phyloP scores from a whole-genome alignment of 2,888 invertebrate genomes.

The Entomobrya proxima region DNA sequence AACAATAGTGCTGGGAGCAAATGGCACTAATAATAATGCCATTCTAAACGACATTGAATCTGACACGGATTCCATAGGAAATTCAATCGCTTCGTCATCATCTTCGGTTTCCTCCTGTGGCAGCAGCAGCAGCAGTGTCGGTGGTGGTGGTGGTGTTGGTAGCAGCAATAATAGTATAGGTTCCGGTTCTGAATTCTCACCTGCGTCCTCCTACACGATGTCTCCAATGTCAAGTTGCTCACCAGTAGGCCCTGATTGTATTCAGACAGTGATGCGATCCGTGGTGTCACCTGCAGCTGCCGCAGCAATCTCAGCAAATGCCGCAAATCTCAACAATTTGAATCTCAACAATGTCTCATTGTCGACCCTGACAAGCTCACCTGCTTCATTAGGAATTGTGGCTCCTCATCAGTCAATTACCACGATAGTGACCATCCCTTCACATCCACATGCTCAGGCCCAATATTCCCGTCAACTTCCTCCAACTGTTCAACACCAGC shows the following conservation, averaged over 20 bases:
- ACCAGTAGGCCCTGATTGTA: conserved; percentile 73
- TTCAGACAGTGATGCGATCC: conserved; percentile 75
- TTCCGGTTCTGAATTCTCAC: conserved; percentile 73
- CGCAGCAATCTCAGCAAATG: conserved; percentile 62
- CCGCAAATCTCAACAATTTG: conserved; percentile 59
- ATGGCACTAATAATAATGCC: not conserved
- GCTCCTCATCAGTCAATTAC: conserved; percentile 59
- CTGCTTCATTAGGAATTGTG: conserved; percentile 55
- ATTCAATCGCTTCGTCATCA: conserved; percentile 37
- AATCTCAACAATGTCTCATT: conserved; percentile 53
- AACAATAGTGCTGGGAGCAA: not conserved
- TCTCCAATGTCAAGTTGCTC: conserved; percentile 72
- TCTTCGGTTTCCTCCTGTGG: conserved; percentile 43
- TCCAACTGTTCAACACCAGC: conserved; percentile 53
- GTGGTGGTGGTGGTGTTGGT: conserved; percentile 9
- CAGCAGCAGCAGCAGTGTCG: conserved; percentile 40
- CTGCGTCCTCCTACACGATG: conserved; percentile 73
- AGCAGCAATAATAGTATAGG: conserved; percentile 25
- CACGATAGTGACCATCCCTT: conserved; percentile 51
- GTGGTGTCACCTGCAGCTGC: conserved; percentile 71
- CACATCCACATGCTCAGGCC: conserved; percentile 55
- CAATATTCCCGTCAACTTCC: conserved; percentile 61
- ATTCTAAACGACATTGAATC: conserved; percentile 28
- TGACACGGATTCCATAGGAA: conserved; percentile 48
- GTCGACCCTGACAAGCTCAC: conserved; percentile 53